A percentile compares a stretch with the other conserved stretches of the same genome.
Conservation (phyloP, 2,113 vertebrate genomes). For the Oncorhynchus kisutch region DNA sequence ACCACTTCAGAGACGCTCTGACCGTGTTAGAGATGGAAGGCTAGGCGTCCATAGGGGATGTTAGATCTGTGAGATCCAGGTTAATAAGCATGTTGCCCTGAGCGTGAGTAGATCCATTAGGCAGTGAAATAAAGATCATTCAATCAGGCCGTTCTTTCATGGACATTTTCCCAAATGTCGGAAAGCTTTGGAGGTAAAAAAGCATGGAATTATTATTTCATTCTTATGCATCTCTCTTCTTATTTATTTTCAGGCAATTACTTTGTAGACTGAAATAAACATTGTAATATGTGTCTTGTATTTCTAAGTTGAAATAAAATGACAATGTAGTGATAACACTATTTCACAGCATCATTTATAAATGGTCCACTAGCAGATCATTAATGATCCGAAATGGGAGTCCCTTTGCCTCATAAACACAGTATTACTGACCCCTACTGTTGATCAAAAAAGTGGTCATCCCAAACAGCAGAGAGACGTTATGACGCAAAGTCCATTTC, state of each 20-base stretch:
- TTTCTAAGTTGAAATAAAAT: slow-evolving; percentile 62
- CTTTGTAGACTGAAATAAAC: slow-evolving; percentile 63
- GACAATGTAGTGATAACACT: slow-evolving; percentile 79
- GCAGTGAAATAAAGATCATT: slow-evolving; percentile 54
- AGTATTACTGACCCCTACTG: slow-evolving; percentile 12
- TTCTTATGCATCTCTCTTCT: slow-evolving; percentile 44
- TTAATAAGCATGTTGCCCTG: slow-evolving; percentile 46
- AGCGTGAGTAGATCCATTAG: slow-evolving; percentile 58
- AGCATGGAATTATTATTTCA: slow-evolving; percentile 52
- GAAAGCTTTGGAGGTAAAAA: slow-evolving; percentile 62
- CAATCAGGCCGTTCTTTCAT: slow-evolving; percentile 63
- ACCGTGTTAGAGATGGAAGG: slow-evolving; percentile 46
- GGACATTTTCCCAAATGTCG: slow-evolving; percentile 78
- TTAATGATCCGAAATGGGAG: slow-evolving; percentile 59
- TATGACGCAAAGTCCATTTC: slow-evolving; percentile 51
- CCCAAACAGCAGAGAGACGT: neutral
- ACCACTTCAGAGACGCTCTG: slow-evolving; percentile 48
- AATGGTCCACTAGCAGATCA: slow-evolving; percentile 48
- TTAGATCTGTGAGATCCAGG: slow-evolving; percentile 48
- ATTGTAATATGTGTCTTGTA: slow-evolving; percentile 49
- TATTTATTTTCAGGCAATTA: slow-evolving; percentile 71
- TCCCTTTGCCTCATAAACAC: slow-evolving; percentile 38
- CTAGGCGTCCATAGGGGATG: slow-evolving; percentile 12
- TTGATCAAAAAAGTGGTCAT: neutral
- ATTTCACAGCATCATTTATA: slow-evolving; percentile 75